Evolutionary conservation across 2,888 invertebrate species (phyloP), one percentile per base, ranked within the genome.

Genomic region (Ommatoiulus sabulosus): DNA sequence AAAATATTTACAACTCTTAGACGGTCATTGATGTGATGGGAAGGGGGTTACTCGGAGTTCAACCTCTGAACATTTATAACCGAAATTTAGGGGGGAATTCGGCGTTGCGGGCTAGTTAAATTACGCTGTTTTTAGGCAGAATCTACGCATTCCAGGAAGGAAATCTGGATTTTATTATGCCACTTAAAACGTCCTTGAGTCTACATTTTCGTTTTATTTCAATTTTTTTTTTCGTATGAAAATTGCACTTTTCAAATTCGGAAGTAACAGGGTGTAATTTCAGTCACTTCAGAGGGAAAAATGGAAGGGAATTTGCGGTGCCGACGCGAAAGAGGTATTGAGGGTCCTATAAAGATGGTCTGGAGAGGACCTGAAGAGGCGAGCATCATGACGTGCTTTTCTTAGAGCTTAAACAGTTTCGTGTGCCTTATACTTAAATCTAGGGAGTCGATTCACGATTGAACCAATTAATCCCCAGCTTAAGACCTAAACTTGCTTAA

Each of bases 1-100:
- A 63, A 63, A 63, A 63, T 63, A 63, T 63, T 63, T 63, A 63
- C 63, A 63, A 63, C 63, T 63, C 63, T 63, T 63, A 63, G 4
- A 63, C 63, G 63, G 63, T 63, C 63, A 63, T 63, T 63, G 63
- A 63, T 63, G 63, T 63, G 63, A 63, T 63, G 63, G 63, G 6
- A 63, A 63, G 20, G 20, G 63, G 63, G 17, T n/a, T 63, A 20
- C 20, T 63, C n/a, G 6, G 63, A 20, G 63, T 63, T 63, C 63
- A 63, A 63, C 63, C 63, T 63, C 20, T 20, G 63, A 20, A 63
- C 52, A 15, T 52, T 52, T 52, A 52, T 52, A 52, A 52, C 52
- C 52, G 52, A 52, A 20, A 63, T 63, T 63, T 20, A 63, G 5
- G 63, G 20, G 63, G 52, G 52, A 12, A 10, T 15, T 10, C 35